A percentile compares a stretch with the other conserved stretches of the same genome.
phyloP scores from a whole-genome alignment of 2,113 vertebrate species.

The Hemicordylus capensis region DNA sequence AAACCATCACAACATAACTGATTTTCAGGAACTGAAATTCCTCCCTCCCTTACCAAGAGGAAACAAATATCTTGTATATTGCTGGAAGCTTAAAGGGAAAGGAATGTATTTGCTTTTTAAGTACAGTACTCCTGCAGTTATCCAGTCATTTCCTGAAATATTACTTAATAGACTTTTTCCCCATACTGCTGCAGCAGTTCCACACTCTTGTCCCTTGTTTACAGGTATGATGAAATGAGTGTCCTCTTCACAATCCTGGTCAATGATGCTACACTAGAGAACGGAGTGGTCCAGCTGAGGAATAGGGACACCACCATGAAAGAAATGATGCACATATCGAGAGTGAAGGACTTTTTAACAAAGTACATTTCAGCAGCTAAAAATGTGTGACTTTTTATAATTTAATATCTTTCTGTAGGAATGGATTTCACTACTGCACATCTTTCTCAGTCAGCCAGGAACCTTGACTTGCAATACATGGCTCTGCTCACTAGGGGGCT shows the following conservation, averaged over 20 bases:
- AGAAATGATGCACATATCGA: slow-evolving; percentile 93
- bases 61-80: slow-evolving; percentile 18
- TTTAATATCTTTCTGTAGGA: slow-evolving; percentile 39
- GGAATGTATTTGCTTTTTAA: not conserved
- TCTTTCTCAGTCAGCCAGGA: not conserved
- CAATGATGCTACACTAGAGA: slow-evolving; percentile 88
- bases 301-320: slow-evolving; percentile 92
- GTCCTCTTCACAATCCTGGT: slow-evolving; percentile 88
- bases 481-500: not conserved
- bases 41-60: not conserved
- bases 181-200: not conserved
- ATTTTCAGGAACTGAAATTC: not conserved
- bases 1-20: slow-evolving; percentile 29
- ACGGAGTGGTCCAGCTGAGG: slow-evolving; percentile 88
- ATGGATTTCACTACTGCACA: not conserved
- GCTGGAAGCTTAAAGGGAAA: not conserved
- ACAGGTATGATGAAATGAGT: slow-evolving; percentile 96
- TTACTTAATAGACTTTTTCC: not conserved
- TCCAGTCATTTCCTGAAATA: not conserved
- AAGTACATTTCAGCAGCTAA: slow-evolving; percentile 85
- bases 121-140: not conserved
- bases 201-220: slow-evolving; percentile 4
- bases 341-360: slow-evolving; percentile 84
- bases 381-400: slow-evolving; percentile 62
- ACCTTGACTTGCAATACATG: not conserved